Percentiles rank a stretch among this genome's conserved stretches.
phyloP scores from a whole-genome alignment of 2,888 invertebrate genomes.

The Euzetes globulus region DNA sequence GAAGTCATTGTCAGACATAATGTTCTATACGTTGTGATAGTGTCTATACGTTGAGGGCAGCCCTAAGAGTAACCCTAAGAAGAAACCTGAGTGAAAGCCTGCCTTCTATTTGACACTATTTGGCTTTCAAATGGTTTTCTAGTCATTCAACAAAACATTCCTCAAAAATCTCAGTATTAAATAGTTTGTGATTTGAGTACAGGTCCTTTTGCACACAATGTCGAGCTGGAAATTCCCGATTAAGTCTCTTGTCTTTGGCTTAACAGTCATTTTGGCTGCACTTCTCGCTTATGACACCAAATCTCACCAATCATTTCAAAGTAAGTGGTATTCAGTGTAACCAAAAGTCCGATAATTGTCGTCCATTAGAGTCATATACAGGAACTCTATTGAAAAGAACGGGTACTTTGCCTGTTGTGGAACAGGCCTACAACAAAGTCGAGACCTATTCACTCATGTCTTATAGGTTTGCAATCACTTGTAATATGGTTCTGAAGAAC shows the following conservation, averaged over 20 bases:
- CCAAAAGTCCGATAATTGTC: constrained; percentile 6
- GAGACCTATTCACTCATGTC: constrained; percentile 34
- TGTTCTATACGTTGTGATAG: too few species aligned
- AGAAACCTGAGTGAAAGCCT: not conserved
- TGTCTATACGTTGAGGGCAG: too few species aligned
- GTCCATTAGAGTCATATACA: constrained; percentile 44
- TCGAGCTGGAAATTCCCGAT: constrained; percentile 45
- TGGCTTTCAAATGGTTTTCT: not conserved
- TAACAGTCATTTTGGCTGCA: constrained; percentile 43
- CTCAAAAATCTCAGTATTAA: not conserved
- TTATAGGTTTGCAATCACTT: constrained; percentile 31
- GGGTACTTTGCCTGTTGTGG: constrained; percentile 41
- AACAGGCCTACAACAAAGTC: constrained; percentile 37
- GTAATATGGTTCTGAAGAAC: too few species aligned
- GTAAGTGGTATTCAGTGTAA: constrained; percentile 41
- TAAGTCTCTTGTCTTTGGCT: constrained; percentile 44
- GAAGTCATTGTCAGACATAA: too few species aligned
- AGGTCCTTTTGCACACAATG: constrained; percentile 46
- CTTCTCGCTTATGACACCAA: constrained; percentile 46
- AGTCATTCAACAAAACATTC: constrained; percentile 1
- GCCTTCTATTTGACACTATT: not conserved
- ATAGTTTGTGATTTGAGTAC: constrained; percentile 34
- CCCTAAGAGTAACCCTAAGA: too few species aligned
- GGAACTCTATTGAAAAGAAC: constrained; percentile 45
- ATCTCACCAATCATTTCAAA: constrained; percentile 44